Base-by-base conservation (phyloP, 2,888 invertebrate species). In the Theodoxus fluviatilis region DNA sequence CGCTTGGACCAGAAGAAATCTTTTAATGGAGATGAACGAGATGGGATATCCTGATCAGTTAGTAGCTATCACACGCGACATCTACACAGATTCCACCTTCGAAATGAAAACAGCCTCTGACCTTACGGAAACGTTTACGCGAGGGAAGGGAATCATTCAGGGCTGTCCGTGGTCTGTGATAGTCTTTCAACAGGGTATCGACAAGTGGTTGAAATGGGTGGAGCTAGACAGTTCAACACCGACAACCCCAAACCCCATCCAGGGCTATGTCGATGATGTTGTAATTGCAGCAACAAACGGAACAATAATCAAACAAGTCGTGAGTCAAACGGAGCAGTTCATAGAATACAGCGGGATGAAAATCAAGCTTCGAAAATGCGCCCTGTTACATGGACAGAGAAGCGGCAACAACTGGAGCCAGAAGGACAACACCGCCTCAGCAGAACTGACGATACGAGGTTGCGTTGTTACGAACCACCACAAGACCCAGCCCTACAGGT, bases 21-120 rank as follows among this genome's bases (percentile, higher is more conserved):
- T n/a, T n/a, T n/a, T n/a, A n/a, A n/a, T n/a, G n/a, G 52, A 52
- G 52, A 52, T n/a, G 9, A n/a, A 52, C 22, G 52, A 52, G 52
- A 52, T 18, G 7, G 52, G 52, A n/a, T 52, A 52, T 25, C 52
- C 52, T 9, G 52, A 52, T 4, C 52, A 52, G 18, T n/a, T 18
- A 6, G 3, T 52, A 6, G 9, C 4, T 3, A 9, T 18, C 6
- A 52, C 52, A n/a, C 18, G 4, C 4, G 52, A 18, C 52, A 52
- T 52, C 9, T 18, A 52, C 52, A 18, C 52, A 4, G 52, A 18
- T 3, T 52, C 52, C 52, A 52, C 52, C 3, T 52, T 52, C 6
- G n/a, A 18, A 52, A 25, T 52, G 18, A 52, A 52, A 25, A 52
- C 52, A 9, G 6, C 52, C 6, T 3, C 3, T 4, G 52, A 18